phyloP scores from a whole-genome alignment of 2,113 vertebrate genomes.

The Antigone vipio region DNA sequence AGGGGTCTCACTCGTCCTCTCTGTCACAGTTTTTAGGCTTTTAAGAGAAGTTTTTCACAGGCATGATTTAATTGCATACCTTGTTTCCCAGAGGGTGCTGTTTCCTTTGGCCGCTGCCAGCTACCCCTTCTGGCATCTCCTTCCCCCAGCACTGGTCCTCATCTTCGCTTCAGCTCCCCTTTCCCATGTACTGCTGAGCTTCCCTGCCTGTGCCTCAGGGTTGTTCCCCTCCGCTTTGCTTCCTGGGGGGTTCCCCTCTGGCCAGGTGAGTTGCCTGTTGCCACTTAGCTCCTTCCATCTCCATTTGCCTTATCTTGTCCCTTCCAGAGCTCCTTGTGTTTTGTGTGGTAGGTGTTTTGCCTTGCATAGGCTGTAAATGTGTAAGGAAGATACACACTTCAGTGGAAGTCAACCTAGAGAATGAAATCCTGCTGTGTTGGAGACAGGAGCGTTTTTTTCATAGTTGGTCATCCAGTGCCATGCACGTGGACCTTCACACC shows the following conservation, averaged over 20 bases:
- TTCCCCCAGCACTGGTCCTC: neutral
- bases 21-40: neutral
- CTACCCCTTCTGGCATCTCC: neutral
- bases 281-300: neutral
- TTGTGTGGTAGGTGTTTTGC: neutral
- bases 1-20: neutral
- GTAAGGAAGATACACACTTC: neutral
- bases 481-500: fast-evolving
- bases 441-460: neutral
- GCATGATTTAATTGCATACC: neutral
- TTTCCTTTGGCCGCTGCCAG: neutral
- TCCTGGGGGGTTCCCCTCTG: neutral
- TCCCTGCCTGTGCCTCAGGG: fast-evolving
- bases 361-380: neutral
- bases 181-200: fast-evolving
- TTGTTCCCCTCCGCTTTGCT: neutral
- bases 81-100: neutral
- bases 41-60: neutral
- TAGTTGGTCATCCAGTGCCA: neutral
- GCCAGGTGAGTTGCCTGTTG: neutral
- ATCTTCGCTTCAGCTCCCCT: neutral
- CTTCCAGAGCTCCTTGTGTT: neutral
- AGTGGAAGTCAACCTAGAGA: neutral
- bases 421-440: neutral
- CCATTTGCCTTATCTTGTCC: neutral